A percentile compares a stretch with the other conserved stretches of the same genome.
These are phyloP conservation scores for Calosoma granatense DNA, from an alignment of 1,140 invertebrate genomes.

Conservation along the genomic window DNA sequence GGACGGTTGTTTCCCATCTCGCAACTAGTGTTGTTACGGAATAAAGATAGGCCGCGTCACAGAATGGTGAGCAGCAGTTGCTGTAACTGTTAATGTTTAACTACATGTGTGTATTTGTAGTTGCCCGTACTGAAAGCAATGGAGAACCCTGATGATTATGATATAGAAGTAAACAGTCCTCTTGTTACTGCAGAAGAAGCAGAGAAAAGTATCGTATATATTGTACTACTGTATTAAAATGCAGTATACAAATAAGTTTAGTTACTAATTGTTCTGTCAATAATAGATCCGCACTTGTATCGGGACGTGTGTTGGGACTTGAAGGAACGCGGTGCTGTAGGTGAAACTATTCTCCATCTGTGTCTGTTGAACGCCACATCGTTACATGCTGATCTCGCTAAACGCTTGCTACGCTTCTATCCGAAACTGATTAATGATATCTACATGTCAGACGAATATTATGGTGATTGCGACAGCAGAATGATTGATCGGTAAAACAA, in stretches of 20 bases:
- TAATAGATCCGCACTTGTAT: conserved; percentile 41
- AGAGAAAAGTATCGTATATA: conserved; percentile 25
- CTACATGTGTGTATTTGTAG: conserved; percentile 32
- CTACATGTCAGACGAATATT: conserved; percentile 94
- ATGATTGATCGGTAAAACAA: conserved; percentile 11
- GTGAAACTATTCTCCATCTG: conserved; percentile 88
- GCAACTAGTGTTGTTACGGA: conserved; percentile 75
- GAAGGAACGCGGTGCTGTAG: conserved; percentile 86
- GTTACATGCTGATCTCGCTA: conserved; percentile 85
- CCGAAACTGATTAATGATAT: conserved; percentile 94
- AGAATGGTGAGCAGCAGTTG: conserved; percentile 49
- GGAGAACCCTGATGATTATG: conserved; percentile 74
- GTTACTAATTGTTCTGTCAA: conserved; percentile 2
- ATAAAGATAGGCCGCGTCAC: conserved; percentile 71
- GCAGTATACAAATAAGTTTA: neutral
- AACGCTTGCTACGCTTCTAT: conserved; percentile 80
- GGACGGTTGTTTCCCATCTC: conserved; percentile 82
- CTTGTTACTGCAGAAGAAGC: conserved; percentile 39
- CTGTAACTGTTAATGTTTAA: conserved; percentile 8
- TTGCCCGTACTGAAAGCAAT: conserved; percentile 59
- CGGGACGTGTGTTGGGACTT: conserved; percentile 88
- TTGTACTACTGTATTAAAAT: neutral
- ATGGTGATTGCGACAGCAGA: too few species aligned
- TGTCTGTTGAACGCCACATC: conserved; percentile 87
- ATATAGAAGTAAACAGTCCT: conserved; percentile 62